Percentiles rank a stretch among this genome's conserved stretches.
phyloP scores from a whole-genome alignment of 1,140 invertebrate genomes.

The Drosophila virilis region DNA sequence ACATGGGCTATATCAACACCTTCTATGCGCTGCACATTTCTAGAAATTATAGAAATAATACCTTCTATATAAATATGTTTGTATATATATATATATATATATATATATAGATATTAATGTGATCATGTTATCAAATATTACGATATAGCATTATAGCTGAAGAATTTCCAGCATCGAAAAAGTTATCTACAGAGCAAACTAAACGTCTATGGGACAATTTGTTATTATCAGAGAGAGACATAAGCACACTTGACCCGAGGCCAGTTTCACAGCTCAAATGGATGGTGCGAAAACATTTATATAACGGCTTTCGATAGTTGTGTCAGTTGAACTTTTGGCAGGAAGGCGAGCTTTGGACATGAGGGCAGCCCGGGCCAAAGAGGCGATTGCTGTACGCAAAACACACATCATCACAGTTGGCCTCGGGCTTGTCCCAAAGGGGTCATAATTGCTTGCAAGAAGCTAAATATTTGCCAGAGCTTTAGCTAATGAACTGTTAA shows the following conservation, averaged over 20 bases:
- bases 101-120: neutral
- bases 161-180: neutral
- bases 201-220: neutral
- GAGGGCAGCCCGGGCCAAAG: neutral
- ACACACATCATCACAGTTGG: conserved; percentile 38
- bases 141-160: conserved; percentile 7
- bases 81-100: too few relatives aligned
- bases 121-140: too few relatives aligned
- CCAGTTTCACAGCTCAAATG: conserved; percentile 44
- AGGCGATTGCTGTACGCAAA: conserved; percentile 19
- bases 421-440: conserved; percentile 20
- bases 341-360: conserved; percentile 15
- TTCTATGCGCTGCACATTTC: too few relatives aligned
- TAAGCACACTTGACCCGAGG: conserved; percentile 18
- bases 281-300: conserved; percentile 58
- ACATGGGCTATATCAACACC: too few relatives aligned
- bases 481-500: conserved; percentile 79
- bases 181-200: neutral
- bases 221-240: neutral
- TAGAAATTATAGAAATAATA: too few relatives aligned
- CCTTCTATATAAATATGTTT: too few relatives aligned
- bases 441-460: conserved; percentile 44
- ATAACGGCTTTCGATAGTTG: conserved; percentile 68
- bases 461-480: conserved; percentile 66
- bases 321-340: conserved; percentile 33